Conservation (phyloP, 2,888 invertebrate species). For the Tenthredo amoena region DNA sequence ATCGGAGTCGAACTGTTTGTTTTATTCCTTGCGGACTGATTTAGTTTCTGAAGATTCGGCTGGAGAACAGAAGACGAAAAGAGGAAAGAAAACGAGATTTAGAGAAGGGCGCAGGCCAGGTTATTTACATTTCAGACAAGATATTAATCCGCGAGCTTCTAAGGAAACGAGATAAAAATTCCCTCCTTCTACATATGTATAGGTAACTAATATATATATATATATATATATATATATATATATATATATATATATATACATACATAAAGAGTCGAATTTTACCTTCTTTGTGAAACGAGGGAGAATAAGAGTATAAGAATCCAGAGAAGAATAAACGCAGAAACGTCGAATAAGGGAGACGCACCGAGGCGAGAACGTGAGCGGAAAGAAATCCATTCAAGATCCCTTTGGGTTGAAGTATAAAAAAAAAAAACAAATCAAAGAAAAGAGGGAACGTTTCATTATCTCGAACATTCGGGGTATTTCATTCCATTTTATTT, state of each 20-base stretch:
- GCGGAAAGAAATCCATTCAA: slow-evolving; percentile 32
- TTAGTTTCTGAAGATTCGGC: not conserved
- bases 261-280: not conserved
- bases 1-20: slow-evolving; percentile 5
- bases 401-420: not conserved
- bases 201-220: too few relatives aligned
- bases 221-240: too few relatives aligned
- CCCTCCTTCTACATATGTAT: not conserved
- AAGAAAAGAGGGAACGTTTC: slow-evolving; percentile 25
- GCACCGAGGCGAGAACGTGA: slow-evolving; percentile 22
- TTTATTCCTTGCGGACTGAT: not conserved
- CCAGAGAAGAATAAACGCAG: not conserved
- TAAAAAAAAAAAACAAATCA: slow-evolving; percentile 11
- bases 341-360: not conserved
- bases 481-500: not conserved
- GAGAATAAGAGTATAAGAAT: not conserved
- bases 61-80: not conserved
- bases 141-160: slow-evolving; percentile 26
- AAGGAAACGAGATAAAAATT: slow-evolving; percentile 16
- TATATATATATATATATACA: not conserved
- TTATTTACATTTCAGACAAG: slow-evolving; percentile 24
- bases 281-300: not conserved
- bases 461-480: slow-evolving; percentile 2
- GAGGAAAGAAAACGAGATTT: not conserved
- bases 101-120: not conserved